phyloP scores from a whole-genome alignment of 2,113 vertebrate genomes.

The Burhinus oedicnemus region DNA sequence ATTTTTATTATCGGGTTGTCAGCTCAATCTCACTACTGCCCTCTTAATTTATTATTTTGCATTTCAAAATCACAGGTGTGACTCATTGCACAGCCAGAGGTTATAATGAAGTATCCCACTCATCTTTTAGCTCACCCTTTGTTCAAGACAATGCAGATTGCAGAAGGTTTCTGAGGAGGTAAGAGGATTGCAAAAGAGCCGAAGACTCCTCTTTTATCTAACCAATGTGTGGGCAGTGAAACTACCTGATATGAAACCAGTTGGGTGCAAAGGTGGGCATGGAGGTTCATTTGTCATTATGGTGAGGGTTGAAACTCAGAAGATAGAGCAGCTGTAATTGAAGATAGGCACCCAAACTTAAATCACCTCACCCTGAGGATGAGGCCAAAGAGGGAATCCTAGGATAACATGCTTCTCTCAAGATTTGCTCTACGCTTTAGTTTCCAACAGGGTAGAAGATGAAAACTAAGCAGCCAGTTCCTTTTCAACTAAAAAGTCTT shows the following conservation, averaged over 20 bases:
- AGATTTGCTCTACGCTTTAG: neutral
- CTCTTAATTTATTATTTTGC: constrained; percentile 65
- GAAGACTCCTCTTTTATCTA: constrained; percentile 50
- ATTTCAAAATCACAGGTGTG: constrained; percentile 65
- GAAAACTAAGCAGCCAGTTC: neutral
- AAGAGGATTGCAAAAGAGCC: constrained; percentile 51
- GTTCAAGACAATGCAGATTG: constrained; percentile 55
- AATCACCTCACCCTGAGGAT: neutral
- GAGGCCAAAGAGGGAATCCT: neutral
- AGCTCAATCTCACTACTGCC: constrained; percentile 56
- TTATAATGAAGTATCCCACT: constrained; percentile 71
- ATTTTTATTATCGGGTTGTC: constrained; percentile 65
- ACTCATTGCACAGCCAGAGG: constrained; percentile 66
- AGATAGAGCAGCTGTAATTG: neutral
- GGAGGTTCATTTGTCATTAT: constrained; percentile 42
- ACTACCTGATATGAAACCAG: constrained; percentile 52
- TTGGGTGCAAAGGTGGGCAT: constrained; percentile 52
- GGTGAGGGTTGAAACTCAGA: constrained; percentile 16
- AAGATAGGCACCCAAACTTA: neutral
- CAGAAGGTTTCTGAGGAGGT: constrained; percentile 52
- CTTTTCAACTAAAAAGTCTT: neutral
- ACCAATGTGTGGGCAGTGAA: constrained; percentile 56
- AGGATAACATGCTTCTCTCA: neutral
- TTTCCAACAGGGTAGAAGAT: neutral
- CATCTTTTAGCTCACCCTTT: constrained; percentile 55